Conservation (phyloP, 2,797 vertebrate genomes). For the Danio albolineatus region DNA sequence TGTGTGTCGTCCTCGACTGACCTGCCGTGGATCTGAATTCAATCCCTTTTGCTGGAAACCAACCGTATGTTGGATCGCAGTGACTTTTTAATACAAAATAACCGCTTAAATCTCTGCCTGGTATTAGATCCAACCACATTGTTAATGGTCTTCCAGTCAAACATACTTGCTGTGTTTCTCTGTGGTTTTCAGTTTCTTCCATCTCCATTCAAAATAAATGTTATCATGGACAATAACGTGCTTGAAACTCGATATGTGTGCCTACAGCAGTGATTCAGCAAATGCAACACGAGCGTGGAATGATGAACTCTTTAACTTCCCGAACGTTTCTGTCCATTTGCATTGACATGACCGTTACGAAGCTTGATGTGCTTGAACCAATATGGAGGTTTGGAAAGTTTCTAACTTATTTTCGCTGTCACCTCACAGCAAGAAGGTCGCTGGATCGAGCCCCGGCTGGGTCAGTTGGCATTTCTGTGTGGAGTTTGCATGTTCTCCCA, state of each 20-base stretch:
- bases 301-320: conserved; percentile 31
- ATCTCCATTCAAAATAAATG: conserved; percentile 66
- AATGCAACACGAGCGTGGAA: conserved; percentile 21
- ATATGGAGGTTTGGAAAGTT: background rate
- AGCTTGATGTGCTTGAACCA: background rate
- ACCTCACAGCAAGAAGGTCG: too few species aligned
- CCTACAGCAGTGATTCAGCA: conserved; percentile 32
- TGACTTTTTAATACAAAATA: conserved; percentile 70
- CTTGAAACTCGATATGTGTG: conserved; percentile 54
- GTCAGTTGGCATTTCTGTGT: too few species aligned
- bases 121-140: conserved; percentile 68
- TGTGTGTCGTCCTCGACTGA: conserved; percentile 72
- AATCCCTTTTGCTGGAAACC: conserved; percentile 32
- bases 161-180: conserved; percentile 54
- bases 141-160: conserved; percentile 71
- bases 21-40: conserved; percentile 59
- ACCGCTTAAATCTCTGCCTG: conserved; percentile 72
- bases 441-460: too few species aligned
- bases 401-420: background rate
- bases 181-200: conserved; percentile 55
- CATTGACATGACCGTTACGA: background rate
- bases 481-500: too few species aligned
- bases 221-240: conserved; percentile 64
- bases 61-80: conserved; percentile 66
- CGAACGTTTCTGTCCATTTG: conserved; percentile 21